phyloP scores from a whole-genome alignment of 2,888 invertebrate genomes.

The Eupithecia dodoneata region DNA sequence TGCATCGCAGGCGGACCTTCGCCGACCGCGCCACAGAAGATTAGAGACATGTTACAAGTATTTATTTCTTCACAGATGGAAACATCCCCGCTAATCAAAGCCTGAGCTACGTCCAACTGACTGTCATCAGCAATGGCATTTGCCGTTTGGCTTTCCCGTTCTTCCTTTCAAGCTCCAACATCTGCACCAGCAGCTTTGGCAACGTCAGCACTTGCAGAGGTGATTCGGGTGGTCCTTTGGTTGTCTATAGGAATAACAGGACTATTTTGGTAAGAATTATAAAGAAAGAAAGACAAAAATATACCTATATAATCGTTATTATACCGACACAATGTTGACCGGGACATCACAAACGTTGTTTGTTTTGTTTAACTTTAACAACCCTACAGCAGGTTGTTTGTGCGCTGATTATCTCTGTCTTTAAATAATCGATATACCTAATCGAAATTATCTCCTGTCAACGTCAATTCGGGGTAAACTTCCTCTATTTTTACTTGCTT shows the following conservation, averaged over 20 bases:
- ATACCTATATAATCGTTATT: background rate
- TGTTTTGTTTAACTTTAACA: background rate
- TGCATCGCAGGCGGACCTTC: too few species aligned
- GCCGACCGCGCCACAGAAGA: too few species aligned
- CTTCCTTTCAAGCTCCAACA: conserved; percentile 49
- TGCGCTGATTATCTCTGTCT: too few species aligned
- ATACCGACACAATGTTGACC: background rate
- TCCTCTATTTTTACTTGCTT: conserved; percentile 15
- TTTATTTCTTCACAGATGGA: conserved; percentile 41
- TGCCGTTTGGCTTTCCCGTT: conserved; percentile 53
- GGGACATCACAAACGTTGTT: background rate
- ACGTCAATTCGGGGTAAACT: too few species aligned
- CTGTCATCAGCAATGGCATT: conserved; percentile 51
- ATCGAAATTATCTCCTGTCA: too few species aligned
- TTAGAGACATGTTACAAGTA: background rate
- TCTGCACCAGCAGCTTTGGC: conserved; percentile 60
- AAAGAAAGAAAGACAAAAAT: background rate
- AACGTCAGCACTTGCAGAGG: conserved; percentile 56
- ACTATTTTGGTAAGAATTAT: conserved; percentile 48
- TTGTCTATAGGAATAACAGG: conserved; percentile 42
- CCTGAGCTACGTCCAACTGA: conserved; percentile 53
- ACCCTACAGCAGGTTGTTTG: too few species aligned
- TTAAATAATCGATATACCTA: too few species aligned
- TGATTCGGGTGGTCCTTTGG: conserved; percentile 66
- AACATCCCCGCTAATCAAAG: conserved; percentile 42